Conservation (phyloP, 2,113 vertebrate genomes). For the Centropus bengalensis region DNA sequence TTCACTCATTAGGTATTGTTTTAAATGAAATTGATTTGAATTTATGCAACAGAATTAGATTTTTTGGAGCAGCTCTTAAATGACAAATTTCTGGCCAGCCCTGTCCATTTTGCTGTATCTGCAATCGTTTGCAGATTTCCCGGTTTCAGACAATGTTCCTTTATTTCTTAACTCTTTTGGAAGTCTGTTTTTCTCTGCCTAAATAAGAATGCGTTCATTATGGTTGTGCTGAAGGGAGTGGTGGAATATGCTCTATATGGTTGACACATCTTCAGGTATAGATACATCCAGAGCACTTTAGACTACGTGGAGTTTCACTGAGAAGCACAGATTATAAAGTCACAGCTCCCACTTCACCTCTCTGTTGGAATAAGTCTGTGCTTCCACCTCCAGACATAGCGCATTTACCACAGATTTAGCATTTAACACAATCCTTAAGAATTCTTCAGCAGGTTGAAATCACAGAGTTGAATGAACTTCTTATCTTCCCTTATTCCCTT, state of each 20-base stretch:
- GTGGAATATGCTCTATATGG: neutral
- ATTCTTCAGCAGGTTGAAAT: neutral
- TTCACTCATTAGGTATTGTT: neutral
- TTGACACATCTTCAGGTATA: neutral
- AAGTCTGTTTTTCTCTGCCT: neutral
- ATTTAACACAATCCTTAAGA: neutral
- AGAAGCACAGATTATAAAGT: neutral
- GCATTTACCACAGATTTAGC: neutral
- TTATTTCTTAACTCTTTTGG: constrained; percentile 7
- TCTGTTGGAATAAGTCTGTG: neutral
- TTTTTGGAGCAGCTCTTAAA: neutral
- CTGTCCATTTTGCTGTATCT: neutral
- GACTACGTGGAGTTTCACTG: neutral
- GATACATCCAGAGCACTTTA: neutral
- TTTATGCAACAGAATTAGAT: neutral
- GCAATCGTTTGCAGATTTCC: neutral
- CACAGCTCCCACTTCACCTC: neutral
- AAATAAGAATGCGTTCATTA: neutral
- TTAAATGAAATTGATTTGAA: neutral
- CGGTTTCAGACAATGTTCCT: neutral
- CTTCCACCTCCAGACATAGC: neutral
- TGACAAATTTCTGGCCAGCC: neutral
- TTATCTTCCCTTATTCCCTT: constrained; percentile 2
- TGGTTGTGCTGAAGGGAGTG: neutral
- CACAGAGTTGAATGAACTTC: neutral